Evolutionary conservation across 2,888 invertebrate genomes (phyloP), one percentile per base, ranked within the genome.

Genomic region (Gisinianus flammeolus): DNA sequence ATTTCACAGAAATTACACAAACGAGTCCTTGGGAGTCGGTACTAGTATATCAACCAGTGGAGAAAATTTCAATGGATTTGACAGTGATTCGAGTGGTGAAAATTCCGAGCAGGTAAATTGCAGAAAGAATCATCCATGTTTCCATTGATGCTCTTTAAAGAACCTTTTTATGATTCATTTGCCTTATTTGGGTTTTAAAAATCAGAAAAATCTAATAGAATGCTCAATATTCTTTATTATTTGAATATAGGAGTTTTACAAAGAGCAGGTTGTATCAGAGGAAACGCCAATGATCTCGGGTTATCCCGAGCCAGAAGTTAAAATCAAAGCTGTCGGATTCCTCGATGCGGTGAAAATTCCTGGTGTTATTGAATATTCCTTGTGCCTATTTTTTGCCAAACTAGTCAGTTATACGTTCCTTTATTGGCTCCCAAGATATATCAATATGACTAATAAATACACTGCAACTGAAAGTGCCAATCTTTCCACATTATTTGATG

Each of bases 371-470:
- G 97, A 97, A 88, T 98, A 94, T 88, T 95, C 97, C 0, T 87
- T 97, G 64, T 95, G 95, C 64, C 90, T 98, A 58, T 98, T 98
- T 88, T 98, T 98, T 88, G 94, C 97, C 19, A 98, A 98, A 88
- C 90, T 98, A 56, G 97, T 98, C 85, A 95, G 95, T 87, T 98
- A 98, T 86, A 98, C 97, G 79, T 98, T 98, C 88, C 90, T 98
- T 70, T 98, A 94, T 87, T 98, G 98, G 98, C 89, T 98, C 86
- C 98, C 98, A 28, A 87, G 92, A 4, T 98, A 97, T 86, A 95
- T 98, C 79, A 91, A 92, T 80, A 90, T 91, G 68, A 92, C 94
- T 66, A 93, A 96, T 96, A 87, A 90, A 0, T 89, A 93, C 80
- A 88, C 91, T 0, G 91, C 94, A 0, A 89, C 89, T 0, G 85